phyloP scores from a whole-genome alignment of 2,113 vertebrate species.

The Haemorhous mexicanus region DNA sequence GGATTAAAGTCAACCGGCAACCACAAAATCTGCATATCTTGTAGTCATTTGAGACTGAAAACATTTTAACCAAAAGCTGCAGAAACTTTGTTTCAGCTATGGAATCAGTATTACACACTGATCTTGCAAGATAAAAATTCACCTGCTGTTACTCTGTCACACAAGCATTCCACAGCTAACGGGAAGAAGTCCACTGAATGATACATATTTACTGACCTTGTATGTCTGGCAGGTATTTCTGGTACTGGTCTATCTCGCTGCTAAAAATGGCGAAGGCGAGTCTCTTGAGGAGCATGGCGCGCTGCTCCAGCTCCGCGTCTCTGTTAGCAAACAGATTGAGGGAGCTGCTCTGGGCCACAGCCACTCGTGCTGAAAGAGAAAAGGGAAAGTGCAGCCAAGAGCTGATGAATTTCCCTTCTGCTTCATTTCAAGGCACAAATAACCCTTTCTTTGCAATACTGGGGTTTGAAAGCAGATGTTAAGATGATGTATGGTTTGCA shows the following conservation, averaged over 20 bases:
- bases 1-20: background rate
- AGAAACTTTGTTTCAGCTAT: background rate
- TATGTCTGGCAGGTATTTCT: slow-evolving; percentile 95
- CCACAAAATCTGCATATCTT: accelerated
- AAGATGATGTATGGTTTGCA: background rate
- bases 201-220: slow-evolving; percentile 74
- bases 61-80: background rate
- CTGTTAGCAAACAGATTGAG: slow-evolving; percentile 95
- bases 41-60: background rate
- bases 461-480: background rate
- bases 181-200: background rate
- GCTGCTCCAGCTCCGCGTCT: slow-evolving; percentile 95
- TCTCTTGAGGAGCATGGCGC: slow-evolving; percentile 96
- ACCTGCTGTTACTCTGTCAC: background rate
- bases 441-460: background rate
- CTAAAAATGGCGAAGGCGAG: slow-evolving; percentile 97
- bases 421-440: background rate
- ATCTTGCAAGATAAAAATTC: background rate
- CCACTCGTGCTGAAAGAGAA: slow-evolving; percentile 85
- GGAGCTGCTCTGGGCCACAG: slow-evolving; percentile 97
- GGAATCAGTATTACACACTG: accelerated
- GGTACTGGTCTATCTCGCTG: slow-evolving; percentile 97
- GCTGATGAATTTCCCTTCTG: background rate
- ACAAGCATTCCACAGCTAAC: background rate
- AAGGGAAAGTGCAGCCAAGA: accelerated